Evolutionary conservation across 2,797 vertebrate species (phyloP).

Genomic region (Syndactyla subalaris): DNA sequence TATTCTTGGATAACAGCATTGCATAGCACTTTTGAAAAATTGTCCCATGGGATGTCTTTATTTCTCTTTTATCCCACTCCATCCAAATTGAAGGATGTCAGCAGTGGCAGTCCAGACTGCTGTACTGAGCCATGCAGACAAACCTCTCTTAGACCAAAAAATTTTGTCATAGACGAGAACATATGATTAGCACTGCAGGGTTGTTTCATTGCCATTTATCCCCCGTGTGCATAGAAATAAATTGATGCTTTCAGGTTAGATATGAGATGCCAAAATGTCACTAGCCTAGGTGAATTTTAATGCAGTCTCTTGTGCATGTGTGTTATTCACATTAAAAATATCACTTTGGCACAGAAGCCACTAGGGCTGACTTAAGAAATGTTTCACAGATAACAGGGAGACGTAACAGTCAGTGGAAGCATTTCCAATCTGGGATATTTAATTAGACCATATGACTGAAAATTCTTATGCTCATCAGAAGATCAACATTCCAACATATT

Average conservation of each 20-base stretch:
- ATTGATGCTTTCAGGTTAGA: neutral
- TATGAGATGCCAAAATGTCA: neutral
- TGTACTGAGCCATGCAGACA: neutral
- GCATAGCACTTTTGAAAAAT: neutral
- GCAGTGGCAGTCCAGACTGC: neutral
- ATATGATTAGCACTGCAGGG: neutral
- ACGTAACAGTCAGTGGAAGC: neutral
- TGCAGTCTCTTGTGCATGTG: neutral
- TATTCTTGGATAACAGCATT: neutral
- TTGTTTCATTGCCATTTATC: neutral
- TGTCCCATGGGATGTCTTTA: neutral
- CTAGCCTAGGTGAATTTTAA: neutral
- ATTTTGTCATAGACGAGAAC: neutral
- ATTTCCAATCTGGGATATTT: conserved; percentile 25
- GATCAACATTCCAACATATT: conserved; percentile 56
- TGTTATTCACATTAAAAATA: conserved; percentile 9
- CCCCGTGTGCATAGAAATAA: neutral
- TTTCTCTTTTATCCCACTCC: conserved; percentile 6
- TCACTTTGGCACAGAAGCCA: neutral
- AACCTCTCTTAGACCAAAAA: neutral
- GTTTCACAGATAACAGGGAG: conserved; percentile 6
- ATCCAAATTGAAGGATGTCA: conserved; percentile 14
- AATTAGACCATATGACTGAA: conserved; percentile 42
- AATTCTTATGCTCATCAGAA: conserved; percentile 25
- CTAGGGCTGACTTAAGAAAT: conserved; percentile 4